These are phyloP conservation scores for Tylochromis polylepis DNA, from an alignment of 2,113 vertebrate species.

Conservation along the genomic window DNA sequence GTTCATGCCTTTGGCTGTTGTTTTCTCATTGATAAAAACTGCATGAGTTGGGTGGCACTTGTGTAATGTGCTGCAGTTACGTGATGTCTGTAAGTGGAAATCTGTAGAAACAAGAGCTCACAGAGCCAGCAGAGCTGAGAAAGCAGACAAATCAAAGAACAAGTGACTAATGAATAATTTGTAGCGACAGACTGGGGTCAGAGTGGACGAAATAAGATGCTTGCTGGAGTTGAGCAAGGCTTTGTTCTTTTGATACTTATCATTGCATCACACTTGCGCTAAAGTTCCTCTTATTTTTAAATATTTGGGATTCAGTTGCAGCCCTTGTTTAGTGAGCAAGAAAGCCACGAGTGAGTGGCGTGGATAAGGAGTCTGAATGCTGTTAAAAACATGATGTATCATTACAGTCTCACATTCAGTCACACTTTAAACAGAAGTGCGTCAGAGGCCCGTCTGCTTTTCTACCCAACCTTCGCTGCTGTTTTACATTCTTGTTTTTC, in stretches of 20 bases:
- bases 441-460: slow-evolving; percentile 7
- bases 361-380: background rate
- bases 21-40: background rate
- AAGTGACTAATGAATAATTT: slow-evolving; percentile 53
- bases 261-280: background rate
- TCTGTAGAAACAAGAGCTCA: background rate
- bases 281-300: background rate
- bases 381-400: background rate
- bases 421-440: background rate
- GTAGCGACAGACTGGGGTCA: slow-evolving; percentile 35
- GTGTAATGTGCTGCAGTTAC: background rate
- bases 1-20: background rate
- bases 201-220: slow-evolving; percentile 21
- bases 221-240: background rate
- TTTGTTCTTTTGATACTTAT: background rate
- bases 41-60: background rate
- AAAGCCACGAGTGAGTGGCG: background rate
- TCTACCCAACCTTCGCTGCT: background rate
- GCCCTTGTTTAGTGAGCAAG: background rate
- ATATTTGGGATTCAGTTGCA: background rate
- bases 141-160: slow-evolving; percentile 31
- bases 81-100: background rate
- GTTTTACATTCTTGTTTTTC: background rate
- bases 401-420: background rate
- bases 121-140: background rate